Evolutionary conservation across 1,140 invertebrate genomes (phyloP).

Genomic region (Sinella curviseta): DNA sequence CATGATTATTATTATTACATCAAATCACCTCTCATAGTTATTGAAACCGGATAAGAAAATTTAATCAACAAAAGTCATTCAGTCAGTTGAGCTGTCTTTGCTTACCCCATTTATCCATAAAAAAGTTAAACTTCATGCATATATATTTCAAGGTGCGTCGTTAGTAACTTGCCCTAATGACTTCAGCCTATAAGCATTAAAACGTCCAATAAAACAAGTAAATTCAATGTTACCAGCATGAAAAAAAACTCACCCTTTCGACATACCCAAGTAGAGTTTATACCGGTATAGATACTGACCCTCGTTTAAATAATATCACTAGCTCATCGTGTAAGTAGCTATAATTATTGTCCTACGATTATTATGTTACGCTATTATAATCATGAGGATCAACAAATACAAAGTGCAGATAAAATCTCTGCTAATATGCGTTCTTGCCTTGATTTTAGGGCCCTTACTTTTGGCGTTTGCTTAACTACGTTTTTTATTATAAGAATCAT

Average conservation of each 20-base stretch:
- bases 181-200: not conserved
- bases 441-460: too few species aligned
- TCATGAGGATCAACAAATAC: constrained; percentile 18
- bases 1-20: too few species aligned
- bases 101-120: too few species aligned
- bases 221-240: not conserved
- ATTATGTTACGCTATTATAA: constrained; percentile 21
- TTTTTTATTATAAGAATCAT: too few species aligned
- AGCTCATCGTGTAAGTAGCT: too few species aligned
- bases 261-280: too few species aligned
- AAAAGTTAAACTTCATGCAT: not conserved
- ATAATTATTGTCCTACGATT: not conserved
- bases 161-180: constrained; percentile 4
- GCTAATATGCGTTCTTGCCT: not conserved
- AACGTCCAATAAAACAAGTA: not conserved
- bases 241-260: too few species aligned
- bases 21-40: not conserved
- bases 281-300: too few species aligned
- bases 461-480: too few species aligned
- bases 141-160: constrained; percentile 1
- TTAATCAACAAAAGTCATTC: constrained; percentile 3
- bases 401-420: not conserved
- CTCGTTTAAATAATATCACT: not conserved
- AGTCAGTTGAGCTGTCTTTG: too few species aligned
- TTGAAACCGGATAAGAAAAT: constrained; percentile 15